Evolutionary conservation across 2,888 invertebrate genomes (phyloP), one percentile per base, ranked within the genome.

Genomic region (Eumacrocentrus americanus): DNA sequence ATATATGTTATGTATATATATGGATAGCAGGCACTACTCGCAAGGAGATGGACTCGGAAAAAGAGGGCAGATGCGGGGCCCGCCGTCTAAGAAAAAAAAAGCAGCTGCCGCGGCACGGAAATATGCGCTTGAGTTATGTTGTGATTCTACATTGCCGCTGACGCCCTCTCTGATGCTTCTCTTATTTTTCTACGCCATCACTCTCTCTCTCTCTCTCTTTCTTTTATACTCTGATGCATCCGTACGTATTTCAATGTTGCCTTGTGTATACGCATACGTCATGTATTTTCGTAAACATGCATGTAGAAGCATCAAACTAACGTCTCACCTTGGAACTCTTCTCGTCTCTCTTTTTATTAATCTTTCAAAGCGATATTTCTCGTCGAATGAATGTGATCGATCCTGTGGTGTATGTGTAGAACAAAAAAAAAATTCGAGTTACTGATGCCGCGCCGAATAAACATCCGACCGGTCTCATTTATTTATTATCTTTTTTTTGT

Each of bases 51-150:
- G 29, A 59, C 53, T 54, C 42, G 34, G 29, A 40, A 60, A 54
- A 52, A 58, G 58, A 60, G 55, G 51, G 55, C 60, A 60, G 60
- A 60, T 60, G 60, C 55, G 44, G 51, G n/a, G 50, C 40, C 42
- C 25, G 38, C 14, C 12, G 22, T 18, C 53, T 40, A 51, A 38
- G 25, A 54, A 55, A 55, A 56, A 50, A 48, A 22, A 46, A 37
- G 34, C 60, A 42, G 35, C 42, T 55, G 55, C 55, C 20, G 14
- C 34, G 35, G 11, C 35, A 20, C 50, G 20, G 42, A 44, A 54
- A 54, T 54, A 44, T 54, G 29, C 34, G 61, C 34, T 47, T 60
- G 63, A 63, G 65, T 63, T 63, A 62, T 67, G 66, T 67, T 67
- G 61, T 67, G 63, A 67, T 67, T 66, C 60, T 64, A 66, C 61